These are phyloP conservation scores for Clupea harengus DNA, from an alignment of 2,113 vertebrate genomes.

Conservation along the genomic window DNA sequence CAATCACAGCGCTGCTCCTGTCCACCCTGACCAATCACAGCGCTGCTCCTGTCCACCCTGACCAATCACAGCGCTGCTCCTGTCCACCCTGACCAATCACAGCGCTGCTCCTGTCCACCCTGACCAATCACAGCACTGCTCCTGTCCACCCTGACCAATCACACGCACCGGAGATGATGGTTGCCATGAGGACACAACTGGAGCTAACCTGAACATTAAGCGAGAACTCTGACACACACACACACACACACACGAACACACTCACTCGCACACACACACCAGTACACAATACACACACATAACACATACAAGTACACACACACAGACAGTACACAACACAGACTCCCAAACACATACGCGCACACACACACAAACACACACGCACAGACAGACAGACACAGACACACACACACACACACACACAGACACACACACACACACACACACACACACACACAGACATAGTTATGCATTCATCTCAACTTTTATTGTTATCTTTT, in stretches of 20 bases:
- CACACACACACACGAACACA: neutral
- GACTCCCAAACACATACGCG: neutral
- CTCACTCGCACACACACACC: neutral
- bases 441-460: too few relatives aligned
- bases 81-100: too few relatives aligned
- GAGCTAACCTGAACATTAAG: constrained; percentile 9
- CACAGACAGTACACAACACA: neutral
- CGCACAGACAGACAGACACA: constrained; percentile 28
- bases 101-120: neutral
- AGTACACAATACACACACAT: neutral
- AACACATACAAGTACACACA: neutral
- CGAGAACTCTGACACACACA: too few relatives aligned
- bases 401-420: too few relatives aligned
- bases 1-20: constrained; percentile 51
- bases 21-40: constrained; percentile 40
- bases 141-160: neutral
- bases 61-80: too few relatives aligned
- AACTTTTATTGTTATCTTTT: too few relatives aligned
- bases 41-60: neutral
- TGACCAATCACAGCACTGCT: neutral
- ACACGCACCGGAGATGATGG: neutral
- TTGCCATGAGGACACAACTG: constrained; percentile 6
- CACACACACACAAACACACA: constrained; percentile 13
- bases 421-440: too few relatives aligned
- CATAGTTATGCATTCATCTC: too few relatives aligned